These are phyloP conservation scores for Lophotriccus pileatus DNA, from an alignment of 2,797 vertebrate species.

Conservation along the genomic window DNA sequence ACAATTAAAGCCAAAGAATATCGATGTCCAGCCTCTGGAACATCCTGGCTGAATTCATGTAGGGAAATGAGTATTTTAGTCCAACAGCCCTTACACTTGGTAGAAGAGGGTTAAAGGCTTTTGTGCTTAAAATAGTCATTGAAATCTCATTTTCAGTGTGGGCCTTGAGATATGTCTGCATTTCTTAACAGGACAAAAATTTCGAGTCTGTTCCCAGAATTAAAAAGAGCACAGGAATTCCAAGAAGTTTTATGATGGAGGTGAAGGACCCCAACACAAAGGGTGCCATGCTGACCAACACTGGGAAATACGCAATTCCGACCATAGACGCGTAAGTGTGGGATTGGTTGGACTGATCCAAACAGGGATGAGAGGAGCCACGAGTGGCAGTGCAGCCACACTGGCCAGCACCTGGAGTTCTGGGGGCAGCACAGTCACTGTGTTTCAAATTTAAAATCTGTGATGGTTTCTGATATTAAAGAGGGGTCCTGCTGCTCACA, in stretches of 20 bases:
- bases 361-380: background rate
- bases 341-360: background rate
- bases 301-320: conserved; percentile 92
- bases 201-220: conserved; percentile 88
- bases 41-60: rapidly evolving
- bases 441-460: background rate
- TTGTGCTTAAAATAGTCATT: background rate
- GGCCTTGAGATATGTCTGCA: background rate
- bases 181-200: conserved; percentile 86
- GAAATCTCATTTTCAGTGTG: background rate
- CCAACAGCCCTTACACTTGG: background rate
- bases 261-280: conserved; percentile 95
- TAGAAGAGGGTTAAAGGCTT: background rate
- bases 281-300: conserved; percentile 97
- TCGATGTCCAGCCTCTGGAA: background rate
- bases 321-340: conserved; percentile 93
- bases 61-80: background rate
- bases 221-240: conserved; percentile 97
- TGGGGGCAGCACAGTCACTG: rapidly evolving
- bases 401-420: background rate
- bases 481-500: background rate
- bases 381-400: background rate
- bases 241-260: conserved; percentile 96
- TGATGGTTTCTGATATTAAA: background rate
- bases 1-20: background rate